Base-by-base conservation (phyloP, 1,140 invertebrate species). In the Agrypnia vestita region DNA sequence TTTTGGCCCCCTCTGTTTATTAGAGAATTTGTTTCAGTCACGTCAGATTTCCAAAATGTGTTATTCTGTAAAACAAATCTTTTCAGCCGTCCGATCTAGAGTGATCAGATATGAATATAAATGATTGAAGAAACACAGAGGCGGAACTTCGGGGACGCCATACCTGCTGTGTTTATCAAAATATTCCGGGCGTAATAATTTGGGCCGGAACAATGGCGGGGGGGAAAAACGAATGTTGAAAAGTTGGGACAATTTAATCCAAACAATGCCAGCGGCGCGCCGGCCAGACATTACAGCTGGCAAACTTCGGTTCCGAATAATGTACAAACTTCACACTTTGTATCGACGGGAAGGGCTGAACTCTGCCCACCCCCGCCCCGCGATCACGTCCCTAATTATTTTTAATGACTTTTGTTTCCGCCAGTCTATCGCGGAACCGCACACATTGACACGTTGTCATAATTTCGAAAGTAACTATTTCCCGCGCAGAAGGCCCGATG, bases 401-500 rank as follows among this genome's bases (percentile, higher is more conserved):
- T 61, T 61, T 61, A 61, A 61, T 61, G 56, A 21, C 15, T 61
- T 61, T 61, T 61, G 56, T 61, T 61, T 61, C 56, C 9, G n/a
- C n/a, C 13, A 6, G 25, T 35, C 12, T 17, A 61, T 11, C 56
- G 15, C 56, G 56, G 10, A 19, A 61, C 12, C 17, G 1, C 19
- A 19, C 4, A 17, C 15, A 10, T 13, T 51, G 49, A 51, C 49
- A 51, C 8, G 49, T 13, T 51, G 8, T 15, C 49, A 51, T 51
- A n/a, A n/a, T n/a, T n/a, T n/a, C n/a, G n/a, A n/a, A n/a, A n/a
- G n/a, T n/a, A n/a, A n/a, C n/a, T n/a, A n/a, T n/a, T n/a, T n/a
- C n/a, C n/a, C n/a, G n/a, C n/a, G n/a, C n/a, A n/a, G n/a, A n/a
- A n/a, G n/a, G n/a, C n/a, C n/a, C n/a, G n/a, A n/a, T n/a, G n/a